Evolutionary conservation across 2,797 vertebrate species (phyloP), one percentile per base, ranked within the genome.

Genomic region (Melanotaenia parkinsoni): DNA sequence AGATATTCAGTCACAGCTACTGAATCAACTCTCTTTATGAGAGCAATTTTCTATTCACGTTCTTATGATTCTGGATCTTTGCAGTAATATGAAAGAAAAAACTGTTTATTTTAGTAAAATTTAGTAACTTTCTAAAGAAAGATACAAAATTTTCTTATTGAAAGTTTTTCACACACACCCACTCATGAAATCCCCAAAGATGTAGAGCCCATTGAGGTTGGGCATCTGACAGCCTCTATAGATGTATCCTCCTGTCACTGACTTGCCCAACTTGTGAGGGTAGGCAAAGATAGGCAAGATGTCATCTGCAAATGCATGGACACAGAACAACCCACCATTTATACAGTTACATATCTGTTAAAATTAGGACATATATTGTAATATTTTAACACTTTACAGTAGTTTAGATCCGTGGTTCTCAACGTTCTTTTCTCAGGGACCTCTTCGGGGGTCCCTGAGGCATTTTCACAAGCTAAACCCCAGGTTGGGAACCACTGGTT

Each of bases 161-260:
- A 56, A 56, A 11, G 13, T 54, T 32, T 9, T 22, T 30, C 3
- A 63, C 35, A 91, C 92, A 53, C 70, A 96, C 95, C 95, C 95
- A 24, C 95, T 96, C 95, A 96, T 96, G 80, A 95, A 96, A 88
- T 96, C 95, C 26, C 95, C 95, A 68, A 96, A 96, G 53, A 96
- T 93, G 82, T 96, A 96, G 32, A 94, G 92, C 68, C 95, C 95
- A 0, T 94, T 94, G 54, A 96, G 93, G 82, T 96, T 96, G 40
- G 95, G 95, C 94, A 95, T 96, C 86, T 95, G 91, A 76, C 95
- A 96, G 43, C 95, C 95, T 82, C 95, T 92, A 86, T 96, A 96
- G 81, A 96, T 79, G 72, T 96, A 96, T 22, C 95, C 95, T 35
- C 95, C 95, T 0, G 95, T 96, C 68, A 96, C 93, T 0, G 95